Evolutionary conservation across 2,888 invertebrate species (phyloP), one percentile per base, ranked within the genome.

Genomic region (Chironomus tentans): DNA sequence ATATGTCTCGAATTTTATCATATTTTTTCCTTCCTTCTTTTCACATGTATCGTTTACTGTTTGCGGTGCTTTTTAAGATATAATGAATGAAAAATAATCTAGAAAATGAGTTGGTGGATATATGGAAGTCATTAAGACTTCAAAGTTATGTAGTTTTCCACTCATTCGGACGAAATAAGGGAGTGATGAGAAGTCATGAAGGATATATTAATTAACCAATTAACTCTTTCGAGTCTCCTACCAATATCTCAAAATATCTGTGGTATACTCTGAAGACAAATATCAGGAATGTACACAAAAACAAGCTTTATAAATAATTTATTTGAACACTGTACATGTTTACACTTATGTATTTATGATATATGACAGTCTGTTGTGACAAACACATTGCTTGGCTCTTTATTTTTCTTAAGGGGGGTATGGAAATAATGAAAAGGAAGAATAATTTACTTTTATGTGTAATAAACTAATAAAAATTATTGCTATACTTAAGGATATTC

Each of bases 201-300:
- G 70, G 70, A 70, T 70, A 56, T 50, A 70, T 70, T 70, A 70
- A 70, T 70, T 70, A 70, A 70, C 22, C 50, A 70, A 70, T 70
- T 70, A 70, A 70, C 70, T 70, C 70, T 70, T 70, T 56, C n/a
- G 38, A 38, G 38, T 38, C 38, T 56, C 56, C 15, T 56, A 18
- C 56, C 56, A 15, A 18, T 18, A 18, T 56, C n/a, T 56, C 18
- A 18, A 56, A 56, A 56, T 56, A 56, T 56, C 5, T 56, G 15
- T 15, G 56, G 7, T 15, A 18, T 15, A 56, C n/a, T 7, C 50
- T 0, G 6, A 56, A 56, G 56, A 56, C 56, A 56, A 56, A 56
- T 56, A 13, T 50, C 38, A 38, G 1, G 38, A 38, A 50, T 15
- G 50, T 50, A 56, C 15, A 56, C 18, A 56, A 15, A 50, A 38